phyloP scores from a whole-genome alignment of 2,888 invertebrate genomes.

The Ypsolopha scabrella region DNA sequence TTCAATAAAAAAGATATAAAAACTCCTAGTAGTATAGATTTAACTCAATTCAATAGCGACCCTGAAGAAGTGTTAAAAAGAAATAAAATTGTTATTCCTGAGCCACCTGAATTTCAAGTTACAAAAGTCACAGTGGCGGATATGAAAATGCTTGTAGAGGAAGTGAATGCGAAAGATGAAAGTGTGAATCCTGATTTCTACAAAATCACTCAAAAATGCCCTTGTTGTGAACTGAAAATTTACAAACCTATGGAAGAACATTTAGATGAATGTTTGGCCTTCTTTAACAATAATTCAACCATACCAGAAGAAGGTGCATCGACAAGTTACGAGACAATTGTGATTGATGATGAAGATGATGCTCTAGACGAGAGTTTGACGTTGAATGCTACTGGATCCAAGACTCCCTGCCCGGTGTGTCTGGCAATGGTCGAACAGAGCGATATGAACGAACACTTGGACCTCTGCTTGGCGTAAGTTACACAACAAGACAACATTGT shows the following conservation, averaged over 20 bases:
- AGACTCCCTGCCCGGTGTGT: conserved; percentile 73
- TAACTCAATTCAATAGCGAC: too few species aligned
- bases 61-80: background rate
- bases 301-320: conserved; percentile 38
- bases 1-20: background rate
- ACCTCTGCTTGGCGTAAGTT: conserved; percentile 37
- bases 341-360: conserved; percentile 35
- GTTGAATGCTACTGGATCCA: conserved; percentile 54
- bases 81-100: conserved; percentile 12
- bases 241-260: conserved; percentile 46
- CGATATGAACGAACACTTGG: conserved; percentile 73
- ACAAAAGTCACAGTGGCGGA: conserved; percentile 14
- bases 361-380: conserved; percentile 40
- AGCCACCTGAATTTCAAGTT: background rate
- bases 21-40: too few species aligned
- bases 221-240: conserved; percentile 47
- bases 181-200: background rate
- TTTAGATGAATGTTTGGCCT: conserved; percentile 61
- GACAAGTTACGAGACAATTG: conserved; percentile 25
- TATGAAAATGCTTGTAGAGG: conserved; percentile 8
- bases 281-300: conserved; percentile 51
- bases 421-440: conserved; percentile 56
- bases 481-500: background rate
- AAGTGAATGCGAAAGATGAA: background rate
- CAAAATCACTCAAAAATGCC: conserved; percentile 33